Evolutionary conservation across 2,888 invertebrate species (phyloP).

Genomic region (Lepidochrysops patricia): DNA sequence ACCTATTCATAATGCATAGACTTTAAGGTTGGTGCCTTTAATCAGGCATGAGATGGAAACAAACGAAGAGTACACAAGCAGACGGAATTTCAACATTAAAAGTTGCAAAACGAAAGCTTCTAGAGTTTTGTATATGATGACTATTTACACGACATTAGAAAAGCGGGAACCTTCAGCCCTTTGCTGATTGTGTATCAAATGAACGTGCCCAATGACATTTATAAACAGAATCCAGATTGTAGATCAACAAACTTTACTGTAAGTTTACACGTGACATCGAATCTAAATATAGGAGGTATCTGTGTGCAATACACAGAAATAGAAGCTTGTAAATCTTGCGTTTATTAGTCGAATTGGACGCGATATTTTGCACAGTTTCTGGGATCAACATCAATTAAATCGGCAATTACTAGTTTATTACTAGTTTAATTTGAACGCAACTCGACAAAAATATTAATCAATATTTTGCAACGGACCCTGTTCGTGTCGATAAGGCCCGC

Average conservation of each 20-base stretch:
- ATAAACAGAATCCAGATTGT: background rate
- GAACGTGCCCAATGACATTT: background rate
- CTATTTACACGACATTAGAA: conserved; percentile 30
- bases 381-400: background rate
- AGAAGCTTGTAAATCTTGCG: background rate
- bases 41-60: conserved; percentile 26
- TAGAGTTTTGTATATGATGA: conserved; percentile 37
- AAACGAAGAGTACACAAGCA: conserved; percentile 56
- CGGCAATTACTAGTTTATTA: background rate
- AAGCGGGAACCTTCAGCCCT: conserved; percentile 24
- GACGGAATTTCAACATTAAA: conserved; percentile 32
- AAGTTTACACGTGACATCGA: background rate
- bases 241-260: background rate
- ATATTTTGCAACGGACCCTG: background rate
- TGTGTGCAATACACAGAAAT: background rate
- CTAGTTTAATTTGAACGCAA: background rate
- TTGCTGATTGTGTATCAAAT: background rate
- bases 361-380: background rate
- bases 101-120: conserved; percentile 53
- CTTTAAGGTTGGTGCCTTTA: background rate
- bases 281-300: background rate
- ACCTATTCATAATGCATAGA: background rate
- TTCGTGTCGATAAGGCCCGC: background rate
- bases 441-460: background rate
- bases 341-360: background rate